phyloP scores from a whole-genome alignment of 2,888 invertebrate genomes.

The Orthosia incerta region DNA sequence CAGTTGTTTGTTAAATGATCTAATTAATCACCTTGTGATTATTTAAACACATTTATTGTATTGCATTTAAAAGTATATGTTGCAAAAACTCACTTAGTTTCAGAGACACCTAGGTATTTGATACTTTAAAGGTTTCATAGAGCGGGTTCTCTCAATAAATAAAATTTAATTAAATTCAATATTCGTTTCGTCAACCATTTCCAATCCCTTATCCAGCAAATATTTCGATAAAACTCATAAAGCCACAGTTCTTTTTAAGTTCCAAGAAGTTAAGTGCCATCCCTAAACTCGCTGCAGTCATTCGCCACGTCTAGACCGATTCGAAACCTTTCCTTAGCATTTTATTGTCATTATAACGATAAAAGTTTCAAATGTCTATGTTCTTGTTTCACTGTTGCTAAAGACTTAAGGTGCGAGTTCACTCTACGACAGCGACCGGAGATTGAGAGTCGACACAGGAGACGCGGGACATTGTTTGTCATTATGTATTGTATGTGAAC shows the following conservation, averaged over 20 bases:
- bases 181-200: not conserved
- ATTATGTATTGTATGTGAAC: no score
- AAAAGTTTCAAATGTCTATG: constrained; percentile 43
- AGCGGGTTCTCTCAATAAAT: no score
- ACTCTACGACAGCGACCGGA: no score
- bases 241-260: not conserved
- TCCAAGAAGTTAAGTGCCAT: not conserved
- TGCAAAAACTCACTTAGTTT: not conserved
- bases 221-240: not conserved
- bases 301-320: constrained; percentile 54
- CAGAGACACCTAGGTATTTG: not conserved
- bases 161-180: no score
- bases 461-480: no score
- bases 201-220: not conserved
- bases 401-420: not conserved
- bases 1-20: not conserved
- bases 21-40: no score
- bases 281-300: constrained; percentile 27
- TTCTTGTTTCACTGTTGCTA: constrained; percentile 17
- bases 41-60: no score
- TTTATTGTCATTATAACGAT: constrained; percentile 49
- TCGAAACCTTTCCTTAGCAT: constrained; percentile 28
- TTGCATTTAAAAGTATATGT: not conserved
- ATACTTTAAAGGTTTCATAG: no score
- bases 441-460: no score